Evolutionary conservation across 2,113 vertebrate genomes (phyloP), one percentile per base, ranked within the genome.

Genomic region (Apteryx mantelli): DNA sequence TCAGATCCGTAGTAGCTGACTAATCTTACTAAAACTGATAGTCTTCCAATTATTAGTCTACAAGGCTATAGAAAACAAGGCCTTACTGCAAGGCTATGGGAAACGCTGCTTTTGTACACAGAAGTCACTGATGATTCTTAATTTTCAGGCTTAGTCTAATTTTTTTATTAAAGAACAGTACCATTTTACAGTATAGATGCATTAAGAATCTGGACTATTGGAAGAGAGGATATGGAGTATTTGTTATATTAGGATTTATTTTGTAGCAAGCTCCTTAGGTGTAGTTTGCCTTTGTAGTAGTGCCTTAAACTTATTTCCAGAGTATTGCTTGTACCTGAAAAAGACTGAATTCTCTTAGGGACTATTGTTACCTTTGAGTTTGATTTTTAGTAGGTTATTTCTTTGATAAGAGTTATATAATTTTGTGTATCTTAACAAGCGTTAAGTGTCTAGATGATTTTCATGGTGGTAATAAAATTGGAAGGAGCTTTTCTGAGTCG

Each of bases 341-440:
- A 25, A 4, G 17, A 17, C 24, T 11, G 50, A 52, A 20, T n/a
- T n/a, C 25, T 52, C 25, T 12, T 26, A 25, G 25, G 34, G 48
- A 53, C 14, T 81, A 68, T 26, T 68, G 30, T 68, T 68, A 89
- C 56, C 36, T 86, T 55, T 63, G 60, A 56, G 21, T 82, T 91
- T 91, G 61, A 40, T 81, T 87, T 38, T 87, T 38, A 87, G 63
- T 63, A 42, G 56, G 42, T 95, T 93, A 61, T 82, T 89, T 85
- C 52, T 82, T 90, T 70, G 88, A 79, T 95, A 89, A 42, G 50
- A 79, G 88, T 71, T 88, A 40, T 40, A 16, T 68, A 69, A 85
- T 88, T 88, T 88, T 73, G 42, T 83, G 38, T 82, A 73, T 85
- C 38, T 88, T 94, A 88, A 89, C 65, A 76, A 56, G 70, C 79